Evolutionary conservation across 2,113 vertebrate genomes (phyloP).

Genomic region (Centropus unirufus): DNA sequence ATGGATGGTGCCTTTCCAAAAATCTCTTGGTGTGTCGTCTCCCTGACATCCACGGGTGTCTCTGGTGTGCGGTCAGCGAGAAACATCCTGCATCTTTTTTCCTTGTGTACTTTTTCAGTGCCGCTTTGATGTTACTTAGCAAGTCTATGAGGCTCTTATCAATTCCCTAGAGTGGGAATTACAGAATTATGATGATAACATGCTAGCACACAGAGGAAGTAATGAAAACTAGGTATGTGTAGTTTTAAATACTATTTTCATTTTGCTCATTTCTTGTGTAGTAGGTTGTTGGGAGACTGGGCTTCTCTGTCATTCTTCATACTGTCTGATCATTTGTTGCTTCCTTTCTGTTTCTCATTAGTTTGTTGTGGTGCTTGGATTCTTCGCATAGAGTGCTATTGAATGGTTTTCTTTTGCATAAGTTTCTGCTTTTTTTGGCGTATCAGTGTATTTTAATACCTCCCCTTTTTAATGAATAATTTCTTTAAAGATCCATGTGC

Average conservation of each 20-base stretch:
- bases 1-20: not conserved
- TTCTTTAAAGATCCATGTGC: not conserved
- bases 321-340: not conserved
- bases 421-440: not conserved
- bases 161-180: not conserved
- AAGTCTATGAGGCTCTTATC: not conserved
- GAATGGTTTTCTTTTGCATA: not conserved
- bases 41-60: not conserved
- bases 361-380: not conserved
- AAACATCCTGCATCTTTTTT: not conserved
- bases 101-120: not conserved
- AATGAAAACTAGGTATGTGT: not conserved
- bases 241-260: not conserved
- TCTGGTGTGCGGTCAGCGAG: not conserved
- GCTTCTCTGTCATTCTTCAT: not conserved
- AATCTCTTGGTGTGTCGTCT: not conserved
- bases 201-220: not conserved
- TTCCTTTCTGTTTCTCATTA: not conserved
- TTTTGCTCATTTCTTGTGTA: not conserved
- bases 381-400: not conserved
- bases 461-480: not conserved
- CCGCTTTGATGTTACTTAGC: not conserved
- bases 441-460: not conserved
- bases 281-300: not conserved
- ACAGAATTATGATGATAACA: not conserved